These are phyloP conservation scores for Stegodyphus dumicola DNA, from an alignment of 1,140 invertebrate species.

Conservation along the genomic window DNA sequence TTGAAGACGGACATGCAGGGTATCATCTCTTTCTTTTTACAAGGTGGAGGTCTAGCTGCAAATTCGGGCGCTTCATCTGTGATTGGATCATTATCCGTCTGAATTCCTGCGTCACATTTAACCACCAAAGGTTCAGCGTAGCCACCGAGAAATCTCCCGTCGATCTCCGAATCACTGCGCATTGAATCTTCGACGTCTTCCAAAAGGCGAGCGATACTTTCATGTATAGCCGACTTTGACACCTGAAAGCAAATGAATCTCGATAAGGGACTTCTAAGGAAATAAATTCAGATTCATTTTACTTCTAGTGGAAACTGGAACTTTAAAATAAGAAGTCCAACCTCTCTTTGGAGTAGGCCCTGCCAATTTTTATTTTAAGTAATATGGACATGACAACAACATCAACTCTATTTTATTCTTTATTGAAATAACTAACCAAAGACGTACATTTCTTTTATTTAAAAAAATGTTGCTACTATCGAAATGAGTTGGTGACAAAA, in stretches of 20 bases:
- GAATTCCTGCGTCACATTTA: conserved; percentile 64
- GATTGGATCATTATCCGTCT: conserved; percentile 66
- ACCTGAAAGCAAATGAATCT: conserved; percentile 7
- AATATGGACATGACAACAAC: too few relatives aligned
- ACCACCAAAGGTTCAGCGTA: conserved; percentile 24
- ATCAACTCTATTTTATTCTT: too few relatives aligned
- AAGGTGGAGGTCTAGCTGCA: conserved; percentile 65
- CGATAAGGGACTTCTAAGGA: too few relatives aligned
- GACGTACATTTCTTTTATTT: too few relatives aligned
- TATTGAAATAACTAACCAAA: too few relatives aligned
- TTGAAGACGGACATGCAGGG: conserved; percentile 61
- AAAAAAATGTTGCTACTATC: too few relatives aligned
- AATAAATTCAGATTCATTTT: too few relatives aligned
- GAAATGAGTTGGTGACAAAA: too few relatives aligned
- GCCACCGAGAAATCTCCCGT: conserved; percentile 24
- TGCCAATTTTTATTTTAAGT: too few relatives aligned
- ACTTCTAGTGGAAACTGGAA: neutral
- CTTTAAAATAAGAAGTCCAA: neutral
- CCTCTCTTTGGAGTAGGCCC: too few relatives aligned
- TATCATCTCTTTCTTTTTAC: conserved; percentile 65
- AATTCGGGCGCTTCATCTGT: conserved; percentile 66
- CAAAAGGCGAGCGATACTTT: conserved; percentile 60
- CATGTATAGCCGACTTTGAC: conserved; percentile 58
- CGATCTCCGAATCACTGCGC: conserved; percentile 37
- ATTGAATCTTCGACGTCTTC: conserved; percentile 61